Percentiles rank a stretch among this genome's conserved stretches.
Evolutionary conservation across 2,797 vertebrate genomes (phyloP).

Genomic region (Brachyrhaphis roseni): DNA sequence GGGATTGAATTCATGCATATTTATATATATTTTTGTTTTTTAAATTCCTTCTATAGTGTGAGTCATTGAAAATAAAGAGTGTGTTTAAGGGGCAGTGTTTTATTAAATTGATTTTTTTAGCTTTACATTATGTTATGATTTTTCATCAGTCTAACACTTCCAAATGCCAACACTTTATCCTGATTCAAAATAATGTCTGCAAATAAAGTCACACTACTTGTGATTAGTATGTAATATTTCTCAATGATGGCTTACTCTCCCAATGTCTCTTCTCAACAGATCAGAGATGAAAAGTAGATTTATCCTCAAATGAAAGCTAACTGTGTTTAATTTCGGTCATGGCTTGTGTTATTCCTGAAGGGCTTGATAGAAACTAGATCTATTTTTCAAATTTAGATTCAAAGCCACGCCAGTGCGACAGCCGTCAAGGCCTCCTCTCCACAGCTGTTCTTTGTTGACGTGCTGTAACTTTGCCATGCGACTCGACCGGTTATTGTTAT

Average conservation of each 20-base stretch:
- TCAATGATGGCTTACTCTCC: background rate
- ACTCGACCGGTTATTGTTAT: background rate
- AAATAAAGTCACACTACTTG: background rate
- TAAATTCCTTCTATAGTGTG: background rate
- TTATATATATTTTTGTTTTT: background rate
- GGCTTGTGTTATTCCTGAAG: background rate
- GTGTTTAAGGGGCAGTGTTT: background rate
- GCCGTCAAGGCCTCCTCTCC: background rate
- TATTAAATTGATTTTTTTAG: background rate
- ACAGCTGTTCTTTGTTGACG: background rate
- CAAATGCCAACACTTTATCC: background rate
- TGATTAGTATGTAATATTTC: background rate
- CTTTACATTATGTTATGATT: no score
- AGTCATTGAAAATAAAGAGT: background rate
- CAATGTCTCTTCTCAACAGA: background rate
- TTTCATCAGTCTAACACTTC: no score
- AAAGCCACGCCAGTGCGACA: background rate
- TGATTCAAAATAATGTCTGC: background rate
- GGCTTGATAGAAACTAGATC: background rate
- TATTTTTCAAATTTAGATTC: background rate
- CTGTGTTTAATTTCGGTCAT: slow-evolving; percentile 1
- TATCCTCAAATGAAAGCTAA: background rate
- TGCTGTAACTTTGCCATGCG: background rate
- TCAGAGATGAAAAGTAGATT: background rate
- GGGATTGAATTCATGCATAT: background rate